Evolutionary conservation across 2,888 invertebrate genomes (phyloP).

Genomic region (Mythimna impura): DNA sequence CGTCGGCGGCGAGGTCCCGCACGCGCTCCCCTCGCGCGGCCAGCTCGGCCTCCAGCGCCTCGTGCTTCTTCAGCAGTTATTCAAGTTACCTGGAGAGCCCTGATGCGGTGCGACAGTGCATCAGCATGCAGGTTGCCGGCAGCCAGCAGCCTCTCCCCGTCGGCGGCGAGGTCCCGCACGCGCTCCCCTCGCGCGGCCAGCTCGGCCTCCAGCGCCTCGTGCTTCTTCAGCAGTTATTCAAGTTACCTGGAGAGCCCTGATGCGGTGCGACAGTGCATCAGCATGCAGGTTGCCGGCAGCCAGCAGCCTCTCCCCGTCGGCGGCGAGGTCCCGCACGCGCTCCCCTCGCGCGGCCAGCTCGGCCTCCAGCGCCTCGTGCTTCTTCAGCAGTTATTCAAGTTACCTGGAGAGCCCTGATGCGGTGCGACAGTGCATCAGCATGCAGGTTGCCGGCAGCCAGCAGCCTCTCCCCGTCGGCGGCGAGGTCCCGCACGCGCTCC

Average conservation of each 20-base stretch:
- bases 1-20: constrained; percentile 96
- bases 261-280: constrained; percentile 96
- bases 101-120: constrained; percentile 96
- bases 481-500: constrained; percentile 97
- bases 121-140: constrained; percentile 98
- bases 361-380: constrained; percentile 99
- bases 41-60: constrained; percentile 99
- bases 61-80: constrained; percentile 94
- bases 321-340: constrained; percentile 96
- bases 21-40: constrained; percentile 98
- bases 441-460: constrained; percentile 98
- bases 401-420: constrained; percentile 95
- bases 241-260: constrained; percentile 93
- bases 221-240: constrained; percentile 90
- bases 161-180: constrained; percentile 96
- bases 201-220: constrained; percentile 99
- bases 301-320: constrained; percentile 96
- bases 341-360: constrained; percentile 99
- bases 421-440: constrained; percentile 96
- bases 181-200: constrained; percentile 98
- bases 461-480: constrained; percentile 95
- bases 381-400: no score
- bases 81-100: constrained; percentile 91
- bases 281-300: constrained; percentile 98
- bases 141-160: constrained; percentile 95